Evolutionary conservation across 2,113 vertebrate genomes (phyloP).

Genomic region (Tetrax tetrax): DNA sequence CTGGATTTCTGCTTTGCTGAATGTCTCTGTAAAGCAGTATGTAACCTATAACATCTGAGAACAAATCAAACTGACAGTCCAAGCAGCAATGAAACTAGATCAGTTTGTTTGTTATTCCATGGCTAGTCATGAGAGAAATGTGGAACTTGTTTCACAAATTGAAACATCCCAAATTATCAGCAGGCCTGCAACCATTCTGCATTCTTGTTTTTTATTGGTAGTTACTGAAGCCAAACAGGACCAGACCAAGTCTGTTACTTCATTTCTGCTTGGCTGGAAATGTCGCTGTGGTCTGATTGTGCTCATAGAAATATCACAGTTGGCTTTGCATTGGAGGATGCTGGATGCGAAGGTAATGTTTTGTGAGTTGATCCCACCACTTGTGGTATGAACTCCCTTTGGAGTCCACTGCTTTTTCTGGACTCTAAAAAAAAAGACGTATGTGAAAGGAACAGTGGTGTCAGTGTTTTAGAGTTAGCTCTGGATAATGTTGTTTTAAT

Average conservation of each 20-base stretch:
- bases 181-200: neutral
- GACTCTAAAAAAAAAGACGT: neutral
- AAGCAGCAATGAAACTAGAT: constrained; percentile 41
- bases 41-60: constrained; percentile 39
- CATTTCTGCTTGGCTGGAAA: constrained; percentile 17
- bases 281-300: neutral
- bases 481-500: neutral
- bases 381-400: neutral
- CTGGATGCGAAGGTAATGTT: neutral
- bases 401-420: neutral
- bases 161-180: constrained; percentile 38
- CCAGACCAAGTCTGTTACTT: neutral
- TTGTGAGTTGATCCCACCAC: neutral
- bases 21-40: neutral
- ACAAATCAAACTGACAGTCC: constrained; percentile 46
- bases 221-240: constrained; percentile 10
- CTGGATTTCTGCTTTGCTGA: constrained; percentile 11
- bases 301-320: constrained; percentile 4
- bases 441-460: neutral
- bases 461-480: neutral
- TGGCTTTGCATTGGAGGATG: neutral
- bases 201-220: constrained; percentile 5
- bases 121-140: neutral
- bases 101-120: constrained; percentile 30
- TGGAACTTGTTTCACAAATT: constrained; percentile 48